These are phyloP conservation scores for Daktulosphaira vitifoliae DNA, from an alignment of 1,140 invertebrate species.

Conservation along the genomic window DNA sequence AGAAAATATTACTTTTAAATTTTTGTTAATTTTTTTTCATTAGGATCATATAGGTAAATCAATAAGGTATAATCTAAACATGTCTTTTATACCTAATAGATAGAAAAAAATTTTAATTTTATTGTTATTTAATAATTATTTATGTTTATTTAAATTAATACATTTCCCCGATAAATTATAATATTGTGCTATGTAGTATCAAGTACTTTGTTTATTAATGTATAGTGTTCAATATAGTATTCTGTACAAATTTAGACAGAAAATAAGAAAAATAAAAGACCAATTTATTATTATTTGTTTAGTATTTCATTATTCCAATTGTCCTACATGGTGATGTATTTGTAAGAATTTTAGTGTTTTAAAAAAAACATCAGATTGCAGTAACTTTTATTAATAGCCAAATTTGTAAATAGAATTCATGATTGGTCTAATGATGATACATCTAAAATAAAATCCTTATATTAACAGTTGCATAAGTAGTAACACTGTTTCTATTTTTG, in stretches of 20 bases:
- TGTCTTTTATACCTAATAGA: conserved; percentile 26
- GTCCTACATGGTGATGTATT: no score
- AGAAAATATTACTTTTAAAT: conserved; percentile 18
- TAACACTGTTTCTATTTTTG: no score
- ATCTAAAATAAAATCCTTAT: no score
- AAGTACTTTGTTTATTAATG: conserved; percentile 32
- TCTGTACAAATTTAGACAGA: conserved; percentile 33
- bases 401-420: no score
- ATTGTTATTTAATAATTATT: conserved; percentile 33
- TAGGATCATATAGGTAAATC: conserved; percentile 28
- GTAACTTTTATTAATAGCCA: no score
- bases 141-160: conserved; percentile 30
- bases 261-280: conserved; percentile 30
- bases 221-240: conserved; percentile 32
- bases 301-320: no score
- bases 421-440: no score
- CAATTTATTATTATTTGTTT: conserved; percentile 26
- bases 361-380: no score
- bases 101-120: conserved; percentile 31
- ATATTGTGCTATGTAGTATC: conserved; percentile 32
- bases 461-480: no score
- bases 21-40: conserved; percentile 30
- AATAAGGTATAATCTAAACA: conserved; percentile 6
- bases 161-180: conserved; percentile 27
- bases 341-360: no score